Evolutionary conservation across 2,888 invertebrate genomes (phyloP), one percentile per base, ranked within the genome.

Genomic region (Lacanobia oleracea): DNA sequence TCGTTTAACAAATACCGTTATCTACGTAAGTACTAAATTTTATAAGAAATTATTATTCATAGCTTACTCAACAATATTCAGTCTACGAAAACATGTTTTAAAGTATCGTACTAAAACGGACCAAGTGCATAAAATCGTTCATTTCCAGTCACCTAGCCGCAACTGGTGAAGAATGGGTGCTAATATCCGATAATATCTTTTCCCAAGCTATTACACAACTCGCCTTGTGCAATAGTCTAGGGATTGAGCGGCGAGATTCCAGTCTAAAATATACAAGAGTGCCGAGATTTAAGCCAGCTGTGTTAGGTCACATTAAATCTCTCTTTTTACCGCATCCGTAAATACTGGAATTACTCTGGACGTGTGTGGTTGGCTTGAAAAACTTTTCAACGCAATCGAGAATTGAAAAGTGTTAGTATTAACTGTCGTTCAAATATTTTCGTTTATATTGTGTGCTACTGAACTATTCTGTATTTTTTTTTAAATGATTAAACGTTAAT

Each of bases 121-220:
- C 23, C 12, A 33, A 59, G n/a, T 64, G 61, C 64, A 72, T 61
- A 67, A 61, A 79, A 51, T 76, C 16, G 33, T 82, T 66, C 14
- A 78, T 43, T 63, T 50, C n/a, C 7, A 54, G 53, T 67, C 56
- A 56, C 66, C 50, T 64, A 45, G 43, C 18, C 48, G 59, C 68
- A 75, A 71, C 65, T 67, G 37, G 56, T 63, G 67, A 83, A 84
- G 72, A 86, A 83, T 81, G 72, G 74, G 53, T 60, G 70, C 68
- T 83, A 76, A 85, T 76, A 74, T 57, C 51, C 21, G 83, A 84
- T 83, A 71, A 81, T 66, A 84, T 84, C 84, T 83, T 81, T 84
- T 85, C 83, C 71, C 85, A 85, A 75, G 86, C 51, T 71, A 72
- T 85, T 82, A 75, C 85, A 75, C 66, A 72, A 79, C 69, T 74